phyloP scores from a whole-genome alignment of 2,113 vertebrate genomes.

The Ceuthmochares aereus region DNA sequence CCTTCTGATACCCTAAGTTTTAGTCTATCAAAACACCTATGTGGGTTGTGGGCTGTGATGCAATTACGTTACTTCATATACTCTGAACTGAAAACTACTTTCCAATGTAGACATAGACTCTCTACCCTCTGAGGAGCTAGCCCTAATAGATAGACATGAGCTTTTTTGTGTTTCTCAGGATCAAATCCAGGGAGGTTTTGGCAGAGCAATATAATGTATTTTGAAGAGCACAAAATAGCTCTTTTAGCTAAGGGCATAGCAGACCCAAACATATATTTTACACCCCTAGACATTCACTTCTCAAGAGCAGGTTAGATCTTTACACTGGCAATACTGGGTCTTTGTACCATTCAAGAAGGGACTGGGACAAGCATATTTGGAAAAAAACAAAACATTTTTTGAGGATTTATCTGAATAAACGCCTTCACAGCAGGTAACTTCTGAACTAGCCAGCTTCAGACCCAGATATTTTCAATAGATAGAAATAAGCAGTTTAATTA shows the following conservation, averaged over 20 bases:
- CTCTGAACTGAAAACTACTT: background rate
- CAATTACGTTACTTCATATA: background rate
- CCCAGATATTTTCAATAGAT: background rate
- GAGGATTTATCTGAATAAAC: background rate
- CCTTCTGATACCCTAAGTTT: background rate
- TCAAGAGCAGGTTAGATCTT: background rate
- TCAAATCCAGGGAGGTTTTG: background rate
- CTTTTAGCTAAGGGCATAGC: background rate
- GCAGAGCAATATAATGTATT: background rate
- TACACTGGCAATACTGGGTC: background rate
- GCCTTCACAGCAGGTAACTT: background rate
- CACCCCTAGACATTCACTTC: background rate
- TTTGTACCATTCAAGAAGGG: background rate
- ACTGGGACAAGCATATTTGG: background rate
- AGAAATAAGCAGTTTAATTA: background rate
- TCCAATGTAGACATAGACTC: too few relatives aligned
- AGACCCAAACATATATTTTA: background rate
- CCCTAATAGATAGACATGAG: background rate
- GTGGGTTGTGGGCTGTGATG: background rate
- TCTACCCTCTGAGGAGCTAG: background rate
- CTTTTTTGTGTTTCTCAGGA: background rate
- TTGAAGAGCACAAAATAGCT: background rate
- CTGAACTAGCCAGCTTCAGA: background rate
- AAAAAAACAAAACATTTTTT: background rate
- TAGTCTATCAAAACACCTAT: background rate